A percentile compares a stretch with the other conserved stretches of the same genome.
These are phyloP conservation scores for Carterocephalus palaemon DNA, from an alignment of 2,888 invertebrate genomes.

Conservation along the genomic window DNA sequence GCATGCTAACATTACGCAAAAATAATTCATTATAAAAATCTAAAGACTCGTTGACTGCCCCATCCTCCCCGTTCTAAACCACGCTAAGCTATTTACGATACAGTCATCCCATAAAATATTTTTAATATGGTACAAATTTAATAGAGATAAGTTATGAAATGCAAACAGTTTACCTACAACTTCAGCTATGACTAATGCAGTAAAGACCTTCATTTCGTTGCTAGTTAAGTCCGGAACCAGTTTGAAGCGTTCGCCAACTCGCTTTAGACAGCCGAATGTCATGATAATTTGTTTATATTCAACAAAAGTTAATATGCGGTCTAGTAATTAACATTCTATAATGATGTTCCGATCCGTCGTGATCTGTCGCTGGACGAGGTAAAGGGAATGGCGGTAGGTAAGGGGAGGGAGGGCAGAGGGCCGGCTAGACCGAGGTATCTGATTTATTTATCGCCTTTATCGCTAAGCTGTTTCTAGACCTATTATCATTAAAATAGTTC, in stretches of 20 bases:
- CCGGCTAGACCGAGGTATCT: too few relatives aligned
- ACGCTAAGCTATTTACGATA: too few relatives aligned
- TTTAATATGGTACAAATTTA: constrained; percentile 24
- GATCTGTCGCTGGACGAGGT: constrained; percentile 41
- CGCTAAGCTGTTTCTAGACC: constrained; percentile 8
- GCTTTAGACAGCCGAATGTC: constrained; percentile 34
- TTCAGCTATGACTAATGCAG: constrained; percentile 31
- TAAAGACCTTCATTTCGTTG: constrained; percentile 38
- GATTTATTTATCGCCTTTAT: constrained; percentile 20
- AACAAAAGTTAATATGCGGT: constrained; percentile 12
- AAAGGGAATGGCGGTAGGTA: too few relatives aligned
- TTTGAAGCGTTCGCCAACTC: constrained; percentile 37
- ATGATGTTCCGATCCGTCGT: constrained; percentile 66
- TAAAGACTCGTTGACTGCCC: too few relatives aligned
- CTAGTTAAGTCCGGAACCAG: constrained; percentile 41
- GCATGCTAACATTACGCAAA: too few relatives aligned
- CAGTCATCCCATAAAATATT: constrained; percentile 19
- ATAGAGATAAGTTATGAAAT: constrained; percentile 25
- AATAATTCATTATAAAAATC: too few relatives aligned
- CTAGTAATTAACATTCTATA: constrained; percentile 53
- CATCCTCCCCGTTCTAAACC: too few relatives aligned
- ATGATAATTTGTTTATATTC: constrained; percentile 29
- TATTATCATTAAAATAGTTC: constrained; percentile 11
- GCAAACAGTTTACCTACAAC: constrained; percentile 25
- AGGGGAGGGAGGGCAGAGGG: too few relatives aligned